Conservation (phyloP, 2,797 vertebrate species). For the Rhincodon typus region DNA sequence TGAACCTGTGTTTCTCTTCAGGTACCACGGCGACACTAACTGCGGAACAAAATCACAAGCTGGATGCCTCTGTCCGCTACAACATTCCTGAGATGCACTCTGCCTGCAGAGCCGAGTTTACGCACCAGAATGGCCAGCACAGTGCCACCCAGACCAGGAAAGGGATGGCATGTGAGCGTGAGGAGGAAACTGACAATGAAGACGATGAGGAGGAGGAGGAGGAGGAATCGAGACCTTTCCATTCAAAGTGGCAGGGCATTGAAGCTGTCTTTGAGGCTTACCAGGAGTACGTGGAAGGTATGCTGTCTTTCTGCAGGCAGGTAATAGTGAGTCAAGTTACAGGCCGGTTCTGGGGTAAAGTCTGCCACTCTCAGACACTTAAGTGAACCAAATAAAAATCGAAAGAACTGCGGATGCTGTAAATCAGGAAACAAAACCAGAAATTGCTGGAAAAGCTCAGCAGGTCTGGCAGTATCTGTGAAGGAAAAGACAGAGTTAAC, state of each 20-base stretch:
- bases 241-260: slow-evolving; percentile 82
- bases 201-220: slow-evolving; percentile 66
- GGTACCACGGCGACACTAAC: slow-evolving; percentile 58
- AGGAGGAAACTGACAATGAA: slow-evolving; percentile 63
- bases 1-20: slow-evolving; percentile 43
- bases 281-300: slow-evolving; percentile 94
- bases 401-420: no score
- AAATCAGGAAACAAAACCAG: no score
- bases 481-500: no score
- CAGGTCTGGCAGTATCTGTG: no score
- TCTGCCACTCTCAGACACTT: no score
- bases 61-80: slow-evolving; percentile 87
- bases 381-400: no score
- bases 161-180: slow-evolving; percentile 53
- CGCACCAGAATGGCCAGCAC: slow-evolving; percentile 66
- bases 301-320: neutral
- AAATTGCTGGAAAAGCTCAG: no score
- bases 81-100: slow-evolving; percentile 95
- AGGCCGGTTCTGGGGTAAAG: no score
- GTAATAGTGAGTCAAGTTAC: neutral
- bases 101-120: slow-evolving; percentile 50
- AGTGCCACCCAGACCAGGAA: slow-evolving; percentile 49
- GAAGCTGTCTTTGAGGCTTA: slow-evolving; percentile 95
- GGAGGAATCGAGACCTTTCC: slow-evolving; percentile 55
- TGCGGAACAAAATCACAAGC: slow-evolving; percentile 78